Evolutionary conservation across 2,888 invertebrate species (phyloP).

Genomic region (Miltochrista miniata): DNA sequence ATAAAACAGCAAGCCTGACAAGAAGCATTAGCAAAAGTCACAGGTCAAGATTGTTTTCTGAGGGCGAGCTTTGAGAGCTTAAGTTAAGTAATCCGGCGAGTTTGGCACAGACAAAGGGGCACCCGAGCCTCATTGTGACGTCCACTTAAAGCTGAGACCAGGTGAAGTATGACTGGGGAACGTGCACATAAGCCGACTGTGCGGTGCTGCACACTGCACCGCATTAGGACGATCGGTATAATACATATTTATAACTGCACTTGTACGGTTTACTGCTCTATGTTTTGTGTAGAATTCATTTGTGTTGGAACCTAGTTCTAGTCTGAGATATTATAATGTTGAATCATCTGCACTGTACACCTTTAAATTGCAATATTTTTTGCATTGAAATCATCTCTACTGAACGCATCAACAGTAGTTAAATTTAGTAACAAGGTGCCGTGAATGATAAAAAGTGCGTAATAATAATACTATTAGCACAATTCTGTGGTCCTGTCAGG

Average conservation of each 20-base stretch:
- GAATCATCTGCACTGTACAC: no score
- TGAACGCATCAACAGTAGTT: no score
- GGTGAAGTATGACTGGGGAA: slow-evolving; percentile 42
- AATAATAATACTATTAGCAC: no score
- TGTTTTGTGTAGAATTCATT: slow-evolving; percentile 4
- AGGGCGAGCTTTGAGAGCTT: slow-evolving; percentile 41
- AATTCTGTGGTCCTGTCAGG: no score
- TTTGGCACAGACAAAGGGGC: slow-evolving; percentile 46
- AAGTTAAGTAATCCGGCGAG: slow-evolving; percentile 49
- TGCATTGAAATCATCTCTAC: no score
- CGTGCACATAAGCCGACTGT: slow-evolving; percentile 27
- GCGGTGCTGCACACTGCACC: slow-evolving; percentile 13
- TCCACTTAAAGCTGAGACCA: slow-evolving; percentile 39
- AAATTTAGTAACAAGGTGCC: no score
- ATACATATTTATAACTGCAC: slow-evolving; percentile 35
- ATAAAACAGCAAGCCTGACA: slow-evolving; percentile 10
- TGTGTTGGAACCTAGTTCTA: background rate
- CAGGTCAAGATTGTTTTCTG: slow-evolving; percentile 56
- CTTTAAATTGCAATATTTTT: no score
- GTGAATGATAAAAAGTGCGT: no score
- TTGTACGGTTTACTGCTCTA: slow-evolving; percentile 10
- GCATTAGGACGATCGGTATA: slow-evolving; percentile 28
- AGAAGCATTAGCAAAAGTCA: slow-evolving; percentile 23
- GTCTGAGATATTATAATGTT: background rate
- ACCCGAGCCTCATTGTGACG: slow-evolving; percentile 35